Conservation (phyloP, 2,888 invertebrate genomes). For the Diplolepis rosae region DNA sequence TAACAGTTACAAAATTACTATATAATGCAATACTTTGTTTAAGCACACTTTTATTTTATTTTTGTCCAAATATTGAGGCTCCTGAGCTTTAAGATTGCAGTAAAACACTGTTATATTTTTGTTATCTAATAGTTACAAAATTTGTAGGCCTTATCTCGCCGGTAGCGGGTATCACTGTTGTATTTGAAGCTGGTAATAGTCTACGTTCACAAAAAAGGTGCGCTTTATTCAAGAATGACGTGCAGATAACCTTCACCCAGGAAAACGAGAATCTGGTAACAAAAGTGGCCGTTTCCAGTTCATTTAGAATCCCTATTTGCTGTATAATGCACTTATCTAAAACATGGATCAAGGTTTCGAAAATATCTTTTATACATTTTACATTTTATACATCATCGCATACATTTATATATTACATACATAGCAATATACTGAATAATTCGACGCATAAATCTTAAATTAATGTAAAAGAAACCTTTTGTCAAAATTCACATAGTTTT, state of each 20-base stretch:
- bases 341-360: not conserved
- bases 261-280: conserved; percentile 4
- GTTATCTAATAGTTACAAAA: no score
- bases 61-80: no score
- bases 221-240: conserved; percentile 1
- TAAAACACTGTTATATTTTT: no score
- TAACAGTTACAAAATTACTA: no score
- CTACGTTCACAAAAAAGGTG: not conserved
- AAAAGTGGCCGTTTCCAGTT: not conserved
- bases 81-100: no score
- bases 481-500: no score
- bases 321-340: conserved; percentile 13
- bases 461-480: no score
- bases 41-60: no score
- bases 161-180: not conserved
- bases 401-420: conserved; percentile 2
- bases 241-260: conserved; percentile 21
- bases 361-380: conserved; percentile 1
- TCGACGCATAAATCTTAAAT: no score
- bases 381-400: not conserved
- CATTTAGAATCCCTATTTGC: not conserved
- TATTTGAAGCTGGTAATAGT: not conserved
- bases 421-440: not conserved
- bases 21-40: no score
- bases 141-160: no score